These are phyloP conservation scores for Poecilia wingei DNA, from an alignment of 2,797 vertebrate species.

Conservation along the genomic window DNA sequence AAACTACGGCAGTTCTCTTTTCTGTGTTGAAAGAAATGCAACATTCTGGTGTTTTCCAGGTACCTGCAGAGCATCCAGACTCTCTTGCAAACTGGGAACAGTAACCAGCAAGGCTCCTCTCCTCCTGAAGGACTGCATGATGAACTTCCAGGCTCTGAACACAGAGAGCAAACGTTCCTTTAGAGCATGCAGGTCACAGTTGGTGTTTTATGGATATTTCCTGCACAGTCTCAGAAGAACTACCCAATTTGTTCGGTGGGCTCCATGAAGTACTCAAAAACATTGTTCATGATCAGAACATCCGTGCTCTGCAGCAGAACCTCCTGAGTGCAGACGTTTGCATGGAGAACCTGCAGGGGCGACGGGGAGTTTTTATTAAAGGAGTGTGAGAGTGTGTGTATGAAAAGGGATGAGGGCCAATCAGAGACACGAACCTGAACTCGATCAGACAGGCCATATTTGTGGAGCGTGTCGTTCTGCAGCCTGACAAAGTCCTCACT, in stretches of 20 bases:
- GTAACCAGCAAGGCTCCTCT: conserved; percentile 87
- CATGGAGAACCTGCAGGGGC: conserved; percentile 84
- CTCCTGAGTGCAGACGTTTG: conserved; percentile 86
- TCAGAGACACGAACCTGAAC: conserved; percentile 81
- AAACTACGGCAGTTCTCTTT: not conserved
- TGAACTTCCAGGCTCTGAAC: conserved; percentile 87
- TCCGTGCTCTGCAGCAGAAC: conserved; percentile 87
- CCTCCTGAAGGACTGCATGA: conserved; percentile 84
- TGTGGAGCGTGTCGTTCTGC: conserved; percentile 85
- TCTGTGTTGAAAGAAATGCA: not conserved
- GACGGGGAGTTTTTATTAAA: not conserved
- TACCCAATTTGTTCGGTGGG: conserved; percentile 87
- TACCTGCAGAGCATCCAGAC: conserved; percentile 84
- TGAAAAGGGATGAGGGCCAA: not conserved
- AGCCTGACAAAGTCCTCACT: conserved; percentile 90
- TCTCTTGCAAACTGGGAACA: conserved; percentile 87
- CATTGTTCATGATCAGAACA: conserved; percentile 94
- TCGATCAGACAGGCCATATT: conserved; percentile 87
- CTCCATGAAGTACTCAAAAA: conserved; percentile 95
- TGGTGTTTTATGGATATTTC: not conserved
- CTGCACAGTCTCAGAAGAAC: conserved; percentile 9
- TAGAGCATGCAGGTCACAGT: not conserved
- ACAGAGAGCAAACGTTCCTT: conserved; percentile 3
- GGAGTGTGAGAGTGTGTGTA: too few species aligned
- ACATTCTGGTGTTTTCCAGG: not conserved